These are phyloP conservation scores for Tringa solitaria DNA, from an alignment of 2,113 vertebrate genomes.

Conservation along the genomic window DNA sequence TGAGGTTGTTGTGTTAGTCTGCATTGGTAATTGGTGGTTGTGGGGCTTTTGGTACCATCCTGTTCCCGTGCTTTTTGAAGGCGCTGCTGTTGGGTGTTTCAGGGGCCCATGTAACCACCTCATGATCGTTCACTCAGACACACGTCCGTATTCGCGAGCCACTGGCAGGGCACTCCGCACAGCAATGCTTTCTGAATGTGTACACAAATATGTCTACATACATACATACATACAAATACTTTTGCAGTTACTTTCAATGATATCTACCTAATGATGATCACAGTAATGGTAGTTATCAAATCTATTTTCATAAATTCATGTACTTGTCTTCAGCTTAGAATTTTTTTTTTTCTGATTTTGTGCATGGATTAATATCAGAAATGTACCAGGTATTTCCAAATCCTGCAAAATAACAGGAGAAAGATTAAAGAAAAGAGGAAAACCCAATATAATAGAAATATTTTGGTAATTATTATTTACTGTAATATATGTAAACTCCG, in stretches of 20 bases:
- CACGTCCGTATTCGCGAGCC: neutral
- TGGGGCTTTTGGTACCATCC: neutral
- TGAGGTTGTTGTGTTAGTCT: neutral
- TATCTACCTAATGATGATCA: neutral
- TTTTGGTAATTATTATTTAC: neutral
- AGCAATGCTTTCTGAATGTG: neutral
- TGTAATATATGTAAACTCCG: neutral
- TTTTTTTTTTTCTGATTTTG: neutral
- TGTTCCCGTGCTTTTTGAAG: neutral
- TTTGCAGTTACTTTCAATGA: neutral
- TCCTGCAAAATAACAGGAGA: neutral
- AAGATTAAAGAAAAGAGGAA: neutral
- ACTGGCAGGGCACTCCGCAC: neutral
- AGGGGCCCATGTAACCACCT: neutral
- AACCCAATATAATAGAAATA: neutral
- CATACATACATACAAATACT: neutral
- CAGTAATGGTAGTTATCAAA: neutral
- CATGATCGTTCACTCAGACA: accelerated
- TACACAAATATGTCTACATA: neutral
- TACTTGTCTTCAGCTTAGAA: neutral
- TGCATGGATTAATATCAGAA: neutral
- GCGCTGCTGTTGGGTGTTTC: neutral
- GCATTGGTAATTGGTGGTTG: neutral
- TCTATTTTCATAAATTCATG: neutral
- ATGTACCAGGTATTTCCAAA: neutral